Conservation (phyloP, 2,113 vertebrate species). For the Aix galericulata region DNA sequence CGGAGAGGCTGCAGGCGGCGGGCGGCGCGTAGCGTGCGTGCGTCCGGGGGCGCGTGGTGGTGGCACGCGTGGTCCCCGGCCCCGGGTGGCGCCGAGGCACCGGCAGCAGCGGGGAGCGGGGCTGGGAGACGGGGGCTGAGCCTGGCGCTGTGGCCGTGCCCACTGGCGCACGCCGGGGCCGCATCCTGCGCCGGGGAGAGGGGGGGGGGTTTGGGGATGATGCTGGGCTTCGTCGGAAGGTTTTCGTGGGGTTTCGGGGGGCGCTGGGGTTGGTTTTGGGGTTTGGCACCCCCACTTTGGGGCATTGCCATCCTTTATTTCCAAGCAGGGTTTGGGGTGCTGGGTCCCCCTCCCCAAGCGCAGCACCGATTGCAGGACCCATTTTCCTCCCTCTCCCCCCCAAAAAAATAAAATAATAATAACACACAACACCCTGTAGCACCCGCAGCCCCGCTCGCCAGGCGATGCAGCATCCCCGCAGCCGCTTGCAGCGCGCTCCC, state of each 20-base stretch:
- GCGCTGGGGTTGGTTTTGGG: not conserved
- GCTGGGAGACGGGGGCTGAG: not conserved
- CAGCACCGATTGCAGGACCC: not conserved
- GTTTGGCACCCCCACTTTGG: no score
- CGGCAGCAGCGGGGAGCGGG: not conserved
- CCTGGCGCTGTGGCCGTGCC: not conserved
- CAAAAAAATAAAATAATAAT: not conserved
- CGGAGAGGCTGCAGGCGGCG: not conserved
- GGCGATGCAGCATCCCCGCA: slow-evolving; percentile 8
- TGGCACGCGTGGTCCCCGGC: not conserved
- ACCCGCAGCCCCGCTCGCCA: not conserved
- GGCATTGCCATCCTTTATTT: no score
- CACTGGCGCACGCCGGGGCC: slow-evolving; percentile 1
- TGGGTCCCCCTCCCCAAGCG: no score
- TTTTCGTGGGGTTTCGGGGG: not conserved
- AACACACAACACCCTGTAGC: not conserved
- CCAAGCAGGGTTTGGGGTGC: no score
- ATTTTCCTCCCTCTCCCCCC: not conserved
- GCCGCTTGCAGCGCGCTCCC: not conserved
- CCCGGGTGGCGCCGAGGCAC: not conserved
- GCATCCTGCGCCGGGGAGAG: not conserved
- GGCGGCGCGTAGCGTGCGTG: not conserved
- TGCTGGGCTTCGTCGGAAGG: not conserved
- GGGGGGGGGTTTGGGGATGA: no score
- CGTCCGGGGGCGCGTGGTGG: not conserved